A percentile compares a stretch with the other conserved stretches of the same genome.
phyloP scores from a whole-genome alignment of 2,888 invertebrate genomes.

The Cantharis lateralis region DNA sequence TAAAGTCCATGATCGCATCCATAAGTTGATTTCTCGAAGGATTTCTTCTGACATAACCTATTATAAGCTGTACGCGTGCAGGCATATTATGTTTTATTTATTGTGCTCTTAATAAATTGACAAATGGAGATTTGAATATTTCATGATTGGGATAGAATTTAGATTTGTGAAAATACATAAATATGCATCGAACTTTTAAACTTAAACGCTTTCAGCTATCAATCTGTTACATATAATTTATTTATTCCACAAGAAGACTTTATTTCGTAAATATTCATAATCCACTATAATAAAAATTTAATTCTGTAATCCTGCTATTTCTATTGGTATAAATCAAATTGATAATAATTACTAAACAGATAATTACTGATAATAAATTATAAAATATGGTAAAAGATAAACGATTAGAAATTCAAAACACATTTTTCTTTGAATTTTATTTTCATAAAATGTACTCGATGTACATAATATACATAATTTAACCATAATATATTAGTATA shows the following conservation, averaged over 20 bases:
- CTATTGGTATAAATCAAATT: neutral
- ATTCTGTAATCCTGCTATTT: neutral
- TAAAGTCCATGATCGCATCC: neutral
- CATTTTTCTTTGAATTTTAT: neutral
- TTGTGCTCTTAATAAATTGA: slow-evolving; percentile 25
- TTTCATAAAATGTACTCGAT: neutral
- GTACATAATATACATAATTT: neutral
- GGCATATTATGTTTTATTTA: slow-evolving; percentile 30
- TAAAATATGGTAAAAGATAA: neutral
- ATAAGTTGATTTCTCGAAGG: slow-evolving; percentile 33
- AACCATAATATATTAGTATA: neutral
- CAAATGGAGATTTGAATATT: slow-evolving; percentile 13
- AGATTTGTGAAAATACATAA: neutral
- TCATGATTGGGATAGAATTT: slow-evolving; percentile 7
- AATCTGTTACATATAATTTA: neutral
- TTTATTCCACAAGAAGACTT: neutral
- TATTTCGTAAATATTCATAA: neutral
- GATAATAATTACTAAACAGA: neutral
- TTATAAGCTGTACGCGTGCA: slow-evolving; percentile 13
- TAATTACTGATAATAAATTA: neutral
- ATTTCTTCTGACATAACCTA: slow-evolving; percentile 30
- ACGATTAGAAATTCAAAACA: neutral
- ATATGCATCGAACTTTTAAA: slow-evolving; percentile 9
- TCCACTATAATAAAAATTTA: neutral
- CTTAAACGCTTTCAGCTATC: neutral